Conservation (phyloP, 2,113 vertebrate species). For the Actenoides lindsayi region DNA sequence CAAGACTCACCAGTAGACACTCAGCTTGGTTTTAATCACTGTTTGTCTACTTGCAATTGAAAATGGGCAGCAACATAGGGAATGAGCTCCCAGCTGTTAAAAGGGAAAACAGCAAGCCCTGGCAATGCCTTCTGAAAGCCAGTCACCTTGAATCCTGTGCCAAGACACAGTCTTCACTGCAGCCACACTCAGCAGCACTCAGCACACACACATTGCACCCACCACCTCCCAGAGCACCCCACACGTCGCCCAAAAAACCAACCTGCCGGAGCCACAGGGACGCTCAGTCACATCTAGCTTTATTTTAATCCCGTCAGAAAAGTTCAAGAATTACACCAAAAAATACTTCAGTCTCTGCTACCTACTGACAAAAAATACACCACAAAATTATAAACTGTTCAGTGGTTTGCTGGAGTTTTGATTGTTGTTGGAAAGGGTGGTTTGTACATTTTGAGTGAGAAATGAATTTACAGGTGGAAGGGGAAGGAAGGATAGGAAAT, state of each 20-base stretch:
- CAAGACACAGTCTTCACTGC: background rate
- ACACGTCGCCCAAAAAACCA: background rate
- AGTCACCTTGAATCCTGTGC: background rate
- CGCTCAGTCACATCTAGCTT: conserved; percentile 83
- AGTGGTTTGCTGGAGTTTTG: conserved; percentile 69
- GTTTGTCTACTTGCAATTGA: background rate
- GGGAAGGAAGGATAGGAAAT: conserved; percentile 30
- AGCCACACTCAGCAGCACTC: background rate
- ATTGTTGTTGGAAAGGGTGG: conserved; percentile 19
- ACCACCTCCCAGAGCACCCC: background rate
- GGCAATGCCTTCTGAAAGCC: background rate
- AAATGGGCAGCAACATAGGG: background rate
- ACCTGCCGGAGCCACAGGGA: background rate
- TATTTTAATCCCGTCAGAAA: conserved; percentile 86
- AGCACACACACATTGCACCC: background rate
- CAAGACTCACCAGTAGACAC: background rate
- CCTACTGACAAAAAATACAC: conserved; percentile 87
- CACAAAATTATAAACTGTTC: conserved; percentile 85
- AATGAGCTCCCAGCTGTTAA: background rate
- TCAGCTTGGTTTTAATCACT: background rate
- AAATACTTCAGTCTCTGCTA: conserved; percentile 88
- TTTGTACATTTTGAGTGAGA: conserved; percentile 73
- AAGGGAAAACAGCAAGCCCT: background rate
- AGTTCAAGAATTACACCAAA: conserved; percentile 86
- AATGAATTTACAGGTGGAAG: conserved; percentile 81